These are phyloP conservation scores for Archaeoteleia sp. DNA, from an alignment of 2,888 invertebrate genomes.

Conservation along the genomic window DNA sequence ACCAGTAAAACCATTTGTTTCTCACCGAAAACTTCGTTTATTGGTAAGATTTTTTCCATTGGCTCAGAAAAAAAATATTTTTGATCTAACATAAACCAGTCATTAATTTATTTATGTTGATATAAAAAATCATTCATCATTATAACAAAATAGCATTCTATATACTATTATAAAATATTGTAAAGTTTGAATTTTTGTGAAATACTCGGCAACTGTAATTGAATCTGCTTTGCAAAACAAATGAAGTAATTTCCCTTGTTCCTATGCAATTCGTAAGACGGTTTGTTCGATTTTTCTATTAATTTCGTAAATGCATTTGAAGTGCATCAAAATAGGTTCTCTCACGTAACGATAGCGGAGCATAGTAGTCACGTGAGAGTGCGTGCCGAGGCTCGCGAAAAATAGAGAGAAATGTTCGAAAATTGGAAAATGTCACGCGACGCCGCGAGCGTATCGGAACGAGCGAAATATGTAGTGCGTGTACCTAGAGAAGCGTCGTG, in stretches of 20 bases:
- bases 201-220: slow-evolving; percentile 12
- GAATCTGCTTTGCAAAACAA: slow-evolving; percentile 22
- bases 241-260: slow-evolving; percentile 27
- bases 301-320: slow-evolving; percentile 30
- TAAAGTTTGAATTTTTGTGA: too few relatives aligned
- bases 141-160: slow-evolving; percentile 20
- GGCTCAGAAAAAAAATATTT: too few relatives aligned
- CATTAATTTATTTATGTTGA: too few relatives aligned
- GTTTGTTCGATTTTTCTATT: slow-evolving; percentile 27
- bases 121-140: too few relatives aligned
- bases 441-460: slow-evolving; percentile 32
- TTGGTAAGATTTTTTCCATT: too few relatives aligned
- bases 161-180: too few relatives aligned
- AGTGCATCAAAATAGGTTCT: slow-evolving; percentile 22
- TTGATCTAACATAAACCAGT: too few relatives aligned
- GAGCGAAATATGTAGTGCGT: slow-evolving; percentile 23
- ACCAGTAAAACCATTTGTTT: too few relatives aligned
- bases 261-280: neutral
- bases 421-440: slow-evolving; percentile 52
- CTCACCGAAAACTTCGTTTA: too few relatives aligned
- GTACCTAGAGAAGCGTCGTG: slow-evolving; percentile 30
- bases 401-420: slow-evolving; percentile 38
- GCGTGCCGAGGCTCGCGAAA: slow-evolving; percentile 43
- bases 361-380: slow-evolving; percentile 15
- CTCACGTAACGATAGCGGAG: slow-evolving; percentile 16